Base-by-base conservation (phyloP, 2,113 vertebrate species). In the Trinectes maculatus region DNA sequence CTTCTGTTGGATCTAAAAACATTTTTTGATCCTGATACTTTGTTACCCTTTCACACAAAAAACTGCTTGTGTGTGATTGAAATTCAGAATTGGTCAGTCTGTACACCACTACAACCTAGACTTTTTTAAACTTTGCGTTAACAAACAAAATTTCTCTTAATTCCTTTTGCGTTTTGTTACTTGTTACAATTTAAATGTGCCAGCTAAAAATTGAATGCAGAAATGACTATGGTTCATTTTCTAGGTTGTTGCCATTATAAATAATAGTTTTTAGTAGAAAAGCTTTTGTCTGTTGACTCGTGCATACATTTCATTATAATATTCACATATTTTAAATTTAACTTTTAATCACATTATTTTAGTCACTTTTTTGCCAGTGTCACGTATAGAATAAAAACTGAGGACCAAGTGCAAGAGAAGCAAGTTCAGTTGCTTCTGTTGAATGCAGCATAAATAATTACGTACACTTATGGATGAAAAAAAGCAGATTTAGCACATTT, bases 391-490 rank as follows among this genome's bases (percentile, higher is more conserved):
- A 18, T 62, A 36, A 59, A 74, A 49, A 37, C 46, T 25, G 55
- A 71, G 89, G 89, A 92, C 90, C 90, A 89, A 92, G 83, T 82
- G 65, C 67, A 79, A 74, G 34, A 60, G 2, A 62, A 31, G 49
- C 40, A 61, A 72, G 29, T 57, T 69, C 57, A 66, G 37, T 73
- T 80, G 43, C 40, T 40, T 82, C 58, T 60, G 29, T 62, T 9
- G 18, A 79, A 58, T 22, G 46, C 57, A 64, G 66, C 31, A 26
- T 48, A 3, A 54, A 48, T 51, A 46, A 3, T 11, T 15, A 49
- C 28, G 12, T 28, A 21, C 22, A 62, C 42, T 73, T 31, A 66
- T 56, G 51, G n/a, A n/a, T 71, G 33, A 62, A 13, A 53, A 48
- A 44, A 36, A 33, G 25, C 33, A 59, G 24, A 62, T 36, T 28